Evolutionary conservation across 2,797 vertebrate genomes (phyloP), one percentile per base, ranked within the genome.

Genomic region (Craterocephalus amniculus): DNA sequence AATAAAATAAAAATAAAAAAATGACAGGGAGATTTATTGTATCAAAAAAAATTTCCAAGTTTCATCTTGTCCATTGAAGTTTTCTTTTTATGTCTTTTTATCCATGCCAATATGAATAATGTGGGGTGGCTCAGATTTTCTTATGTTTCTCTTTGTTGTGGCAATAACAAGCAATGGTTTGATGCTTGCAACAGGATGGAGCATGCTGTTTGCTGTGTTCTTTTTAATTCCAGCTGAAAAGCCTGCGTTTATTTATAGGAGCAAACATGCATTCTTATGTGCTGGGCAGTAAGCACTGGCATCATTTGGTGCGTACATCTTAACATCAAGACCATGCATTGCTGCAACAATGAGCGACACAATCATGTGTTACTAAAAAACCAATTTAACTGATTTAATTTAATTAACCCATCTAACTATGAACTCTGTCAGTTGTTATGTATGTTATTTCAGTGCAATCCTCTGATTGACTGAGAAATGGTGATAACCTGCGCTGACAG

Each of bases 211-310:
- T 52, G 20, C 77, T 74, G 56, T 26, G 68, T 82, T 84, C 49
- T 74, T 80, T 90, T 79, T 88, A 67, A 87, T 89, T 75, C 81
- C 64, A 58, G 57, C 66, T 80, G 78, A 87, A 73, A 64, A 63
- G 68, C 18, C 51, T 73, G 63, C 55, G 77, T 80, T 75, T 71
- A 83, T 89, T 89, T 75, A 84, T 89, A 85, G 82, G 71, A 43
- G 57, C 67, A 73, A 10, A 59, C 64, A 56, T 67, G 55, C 79
- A 65, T 71, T 74, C 72, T 79, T 58, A 61, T 76, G 52, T 69
- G 78, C 77, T 80, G 63, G 66, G 66, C 38, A 43, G 52, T 72
- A 72, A 63, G 70, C 35, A 59, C 66, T 32, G 67, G n/a, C 56
- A 35, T 67, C 58, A 63, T 74, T 73, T 60, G 24, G 18, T 61